Base-by-base conservation (phyloP, 92 coral and sea anemone genomes). In the Porites rus region DNA sequence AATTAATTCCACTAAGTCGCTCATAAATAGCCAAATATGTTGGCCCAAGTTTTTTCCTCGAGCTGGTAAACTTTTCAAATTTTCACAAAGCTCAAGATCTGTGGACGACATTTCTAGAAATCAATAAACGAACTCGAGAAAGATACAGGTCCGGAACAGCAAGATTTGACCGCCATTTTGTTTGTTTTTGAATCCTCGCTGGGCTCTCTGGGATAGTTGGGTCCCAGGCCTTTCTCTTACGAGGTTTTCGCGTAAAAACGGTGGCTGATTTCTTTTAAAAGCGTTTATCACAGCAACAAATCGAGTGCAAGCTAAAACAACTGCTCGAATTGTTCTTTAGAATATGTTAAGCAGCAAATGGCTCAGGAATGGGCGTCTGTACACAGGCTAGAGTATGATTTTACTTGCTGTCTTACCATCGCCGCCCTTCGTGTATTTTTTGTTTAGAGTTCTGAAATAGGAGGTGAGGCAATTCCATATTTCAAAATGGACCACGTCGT, bases 171-270 rank as follows among this genome's bases (percentile, higher is more conserved):
- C 78, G 56, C 77, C 77, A 72, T 72, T 72, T 72, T 72, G 54
- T 21, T 72, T 72, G 28, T 24, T 74, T 74, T 74, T 74, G 78
- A 74, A 58, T 58, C 51, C 78, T 74, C 78, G 9, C 11, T 74
- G 43, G 61, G 78, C 78, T 74, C 51, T 74, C 78, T 74, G 78
- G 78, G 78, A 74, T 74, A 74, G 21, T 74, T 50, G 24, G 78
- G 78, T 74, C 6, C 63, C 78, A 74, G 60, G 24, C 78, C 56
- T 74, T 74, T 74, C 78, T 74, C 62, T 74, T 74, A 10, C 62
- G 56, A 6, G 20, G 72, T 22, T 66, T 66, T 66, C 9, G 1
- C 72, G 31, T 8, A 22, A 66, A 66, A 13, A 66, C 72, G 72
- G 3, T 66, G 72, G 72, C 72, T 20, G 72, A 66, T 66, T 66